Evolutionary conservation across 2,888 invertebrate species (phyloP).

Genomic region (Sylvicola fuscatus): DNA sequence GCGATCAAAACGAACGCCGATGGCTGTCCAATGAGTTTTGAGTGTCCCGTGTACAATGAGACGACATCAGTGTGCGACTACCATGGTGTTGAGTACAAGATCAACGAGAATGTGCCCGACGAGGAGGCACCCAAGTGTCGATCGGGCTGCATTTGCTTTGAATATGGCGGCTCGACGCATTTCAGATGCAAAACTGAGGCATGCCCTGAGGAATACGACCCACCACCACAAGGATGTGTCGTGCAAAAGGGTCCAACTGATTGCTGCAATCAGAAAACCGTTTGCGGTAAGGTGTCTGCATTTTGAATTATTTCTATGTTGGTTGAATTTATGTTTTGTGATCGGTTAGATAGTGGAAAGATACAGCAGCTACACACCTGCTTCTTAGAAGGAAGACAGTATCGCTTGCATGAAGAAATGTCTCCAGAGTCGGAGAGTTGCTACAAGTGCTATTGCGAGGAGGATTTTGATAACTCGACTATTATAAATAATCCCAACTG

Average conservation of each 20-base stretch:
- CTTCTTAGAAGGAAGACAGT: slow-evolving; percentile 7
- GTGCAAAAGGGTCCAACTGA: slow-evolving; percentile 4
- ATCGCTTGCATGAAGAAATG: slow-evolving; percentile 10
- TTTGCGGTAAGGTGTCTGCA: slow-evolving; percentile 6
- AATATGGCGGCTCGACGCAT: slow-evolving; percentile 4
- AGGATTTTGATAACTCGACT: slow-evolving; percentile 5
- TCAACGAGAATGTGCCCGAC: slow-evolving; percentile 1
- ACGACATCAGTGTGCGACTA: neutral
- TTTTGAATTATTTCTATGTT: neutral
- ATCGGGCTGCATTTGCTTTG: slow-evolving; percentile 1
- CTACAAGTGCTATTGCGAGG: slow-evolving; percentile 6
- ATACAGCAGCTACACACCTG: slow-evolving; percentile 6
- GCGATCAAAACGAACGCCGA: slow-evolving; percentile 5
- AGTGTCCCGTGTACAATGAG: neutral
- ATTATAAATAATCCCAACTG: slow-evolving; percentile 9
- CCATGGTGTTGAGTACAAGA: slow-evolving; percentile 1
- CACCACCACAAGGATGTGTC: slow-evolving; percentile 5
- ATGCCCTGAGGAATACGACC: slow-evolving; percentile 7
- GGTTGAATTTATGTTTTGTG: neutral
- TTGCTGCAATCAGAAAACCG: slow-evolving; percentile 5
- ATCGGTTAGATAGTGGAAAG: slow-evolving; percentile 1
- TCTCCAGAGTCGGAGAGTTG: slow-evolving; percentile 6
- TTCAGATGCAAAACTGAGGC: slow-evolving; percentile 7
- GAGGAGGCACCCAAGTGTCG: slow-evolving; percentile 1
- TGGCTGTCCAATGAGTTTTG: slow-evolving; percentile 6